Percentiles rank a stretch among this genome's conserved stretches.
Conservation (phyloP, 2,113 vertebrate species). For the Podarcis raffonei region DNA sequence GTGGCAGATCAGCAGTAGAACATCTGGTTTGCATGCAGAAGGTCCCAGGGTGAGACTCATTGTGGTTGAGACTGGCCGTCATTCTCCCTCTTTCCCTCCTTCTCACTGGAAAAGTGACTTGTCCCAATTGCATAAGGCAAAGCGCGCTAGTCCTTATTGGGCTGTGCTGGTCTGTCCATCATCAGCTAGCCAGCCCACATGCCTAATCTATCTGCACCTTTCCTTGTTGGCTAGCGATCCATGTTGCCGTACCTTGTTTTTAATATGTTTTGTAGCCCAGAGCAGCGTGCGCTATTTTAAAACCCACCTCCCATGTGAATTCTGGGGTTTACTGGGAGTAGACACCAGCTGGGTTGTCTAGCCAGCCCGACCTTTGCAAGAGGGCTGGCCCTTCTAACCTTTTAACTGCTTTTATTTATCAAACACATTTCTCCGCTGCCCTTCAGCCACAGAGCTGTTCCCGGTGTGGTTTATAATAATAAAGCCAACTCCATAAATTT, state of each 20-base stretch:
- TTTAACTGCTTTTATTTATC: neutral
- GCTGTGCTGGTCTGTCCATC: neutral
- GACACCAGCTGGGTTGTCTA: neutral
- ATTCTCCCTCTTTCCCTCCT: neutral
- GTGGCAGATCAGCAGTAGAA: too few species aligned
- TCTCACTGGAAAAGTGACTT: neutral
- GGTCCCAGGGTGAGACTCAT: too few species aligned
- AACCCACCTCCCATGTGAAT: neutral
- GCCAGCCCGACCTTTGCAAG: neutral
- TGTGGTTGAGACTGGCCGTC: neutral
- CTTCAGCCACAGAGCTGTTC: neutral
- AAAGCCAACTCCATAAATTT: neutral
- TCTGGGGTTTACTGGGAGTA: neutral
- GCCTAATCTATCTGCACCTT: neutral
- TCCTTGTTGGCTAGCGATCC: neutral
- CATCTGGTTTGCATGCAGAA: too few species aligned
- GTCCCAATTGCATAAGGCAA: neutral
- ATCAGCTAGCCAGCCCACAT: neutral
- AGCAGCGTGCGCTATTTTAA: conserved; percentile 4
- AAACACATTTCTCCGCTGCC: neutral
- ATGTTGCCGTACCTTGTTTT: neutral
- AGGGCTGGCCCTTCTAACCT: neutral
- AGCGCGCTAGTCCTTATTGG: neutral
- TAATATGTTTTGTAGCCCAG: neutral
- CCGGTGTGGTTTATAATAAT: too few species aligned